phyloP scores from a whole-genome alignment of 1,140 invertebrate genomes.

The Saccostrea glomerata region DNA sequence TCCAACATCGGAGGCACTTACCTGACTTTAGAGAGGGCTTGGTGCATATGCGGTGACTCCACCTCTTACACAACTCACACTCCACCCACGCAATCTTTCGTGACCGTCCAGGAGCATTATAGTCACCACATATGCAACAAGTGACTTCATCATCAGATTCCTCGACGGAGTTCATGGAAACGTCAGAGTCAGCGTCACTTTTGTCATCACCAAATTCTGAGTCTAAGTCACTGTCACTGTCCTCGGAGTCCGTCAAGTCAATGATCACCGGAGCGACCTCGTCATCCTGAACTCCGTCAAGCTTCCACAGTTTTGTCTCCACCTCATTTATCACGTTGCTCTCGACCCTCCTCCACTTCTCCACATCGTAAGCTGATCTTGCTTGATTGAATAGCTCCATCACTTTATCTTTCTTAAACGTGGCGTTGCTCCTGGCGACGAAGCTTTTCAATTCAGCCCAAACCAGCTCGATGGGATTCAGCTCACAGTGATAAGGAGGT shows the following conservation, averaged over 20 bases:
- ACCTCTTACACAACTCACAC: conserved; percentile 12
- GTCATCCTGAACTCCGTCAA: background rate
- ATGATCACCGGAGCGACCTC: background rate
- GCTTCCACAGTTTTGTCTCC: background rate
- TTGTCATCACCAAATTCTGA: background rate
- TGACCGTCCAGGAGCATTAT: background rate
- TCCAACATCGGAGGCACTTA: background rate
- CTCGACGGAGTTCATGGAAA: background rate
- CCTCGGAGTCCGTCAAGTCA: background rate
- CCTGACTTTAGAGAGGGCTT: background rate
- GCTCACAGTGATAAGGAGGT: conserved; percentile 37
- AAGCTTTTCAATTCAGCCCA: too few species aligned
- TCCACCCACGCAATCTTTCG: background rate
- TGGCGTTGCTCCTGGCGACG: background rate
- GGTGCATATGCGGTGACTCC: background rate
- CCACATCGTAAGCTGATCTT: too few species aligned
- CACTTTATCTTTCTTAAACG: background rate
- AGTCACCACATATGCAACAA: conserved; percentile 13
- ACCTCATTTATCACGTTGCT: too few species aligned
- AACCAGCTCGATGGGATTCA: background rate
- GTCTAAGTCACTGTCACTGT: conserved; percentile 11
- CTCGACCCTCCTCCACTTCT: too few species aligned
- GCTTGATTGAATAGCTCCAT: background rate
- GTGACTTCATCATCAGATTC: conserved; percentile 1
- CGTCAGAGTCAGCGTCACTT: conserved; percentile 10